Evolutionary conservation across 1,140 invertebrate genomes (phyloP).

Genomic region (Drosophila pallidifrons): DNA sequence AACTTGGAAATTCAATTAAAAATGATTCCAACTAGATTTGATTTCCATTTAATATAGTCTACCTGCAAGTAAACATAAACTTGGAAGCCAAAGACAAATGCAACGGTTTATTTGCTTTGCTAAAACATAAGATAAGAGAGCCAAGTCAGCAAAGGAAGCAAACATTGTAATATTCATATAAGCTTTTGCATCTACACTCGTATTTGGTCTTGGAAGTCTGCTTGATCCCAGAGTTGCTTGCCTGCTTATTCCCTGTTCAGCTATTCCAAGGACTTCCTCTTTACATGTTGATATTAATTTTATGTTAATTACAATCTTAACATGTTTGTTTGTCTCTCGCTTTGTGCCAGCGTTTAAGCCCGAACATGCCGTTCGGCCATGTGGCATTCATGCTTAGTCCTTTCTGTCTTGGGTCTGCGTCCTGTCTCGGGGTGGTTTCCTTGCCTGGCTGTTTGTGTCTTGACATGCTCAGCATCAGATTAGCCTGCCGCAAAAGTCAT

Average conservation of each 20-base stretch:
- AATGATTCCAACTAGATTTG: too few relatives aligned
- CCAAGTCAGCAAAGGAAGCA: background rate
- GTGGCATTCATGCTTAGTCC: slow-evolving; percentile 14
- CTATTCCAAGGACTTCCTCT: slow-evolving; percentile 27
- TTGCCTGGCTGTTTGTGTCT: slow-evolving; percentile 26
- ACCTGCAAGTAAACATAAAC: slow-evolving; percentile 9
- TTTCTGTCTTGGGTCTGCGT: slow-evolving; percentile 15
- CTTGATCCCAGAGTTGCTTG: slow-evolving; percentile 3
- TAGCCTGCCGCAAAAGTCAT: slow-evolving; percentile 80
- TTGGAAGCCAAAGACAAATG: background rate
- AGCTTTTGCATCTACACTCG: slow-evolving; percentile 5
- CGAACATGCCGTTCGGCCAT: slow-evolving; percentile 14
- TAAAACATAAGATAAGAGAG: background rate
- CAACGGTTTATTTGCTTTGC: slow-evolving; percentile 14
- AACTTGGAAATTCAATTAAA: too few relatives aligned
- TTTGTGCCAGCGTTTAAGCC: slow-evolving; percentile 28
- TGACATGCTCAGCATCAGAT: slow-evolving; percentile 77
- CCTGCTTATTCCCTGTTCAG: slow-evolving; percentile 3
- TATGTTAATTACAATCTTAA: slow-evolving; percentile 80
- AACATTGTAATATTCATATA: slow-evolving; percentile 19
- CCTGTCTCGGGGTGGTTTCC: slow-evolving; percentile 22
- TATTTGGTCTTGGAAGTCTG: slow-evolving; percentile 8
- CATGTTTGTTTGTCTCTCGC: slow-evolving; percentile 55
- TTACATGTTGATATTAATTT: slow-evolving; percentile 74
- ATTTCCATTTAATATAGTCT: background rate